Conservation (phyloP, 2,888 invertebrate species). For the Limnephilus auricula region DNA sequence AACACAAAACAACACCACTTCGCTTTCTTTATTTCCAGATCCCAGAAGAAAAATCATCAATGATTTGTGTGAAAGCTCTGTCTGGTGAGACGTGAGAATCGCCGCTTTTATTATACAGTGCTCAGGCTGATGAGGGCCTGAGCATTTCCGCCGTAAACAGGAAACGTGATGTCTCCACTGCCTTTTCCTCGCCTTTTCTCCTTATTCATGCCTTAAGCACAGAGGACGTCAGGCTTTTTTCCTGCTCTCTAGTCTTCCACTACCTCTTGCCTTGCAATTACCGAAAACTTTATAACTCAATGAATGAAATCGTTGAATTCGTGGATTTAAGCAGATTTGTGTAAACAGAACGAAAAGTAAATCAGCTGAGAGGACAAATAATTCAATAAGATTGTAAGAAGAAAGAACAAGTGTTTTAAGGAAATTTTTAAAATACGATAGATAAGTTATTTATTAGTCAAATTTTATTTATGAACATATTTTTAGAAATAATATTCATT, state of each 20-base stretch:
- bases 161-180: constrained; percentile 61
- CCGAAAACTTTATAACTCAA: not conserved
- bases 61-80: constrained; percentile 3
- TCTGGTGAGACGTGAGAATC: constrained; percentile 35
- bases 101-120: constrained; percentile 51
- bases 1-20: not conserved
- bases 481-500: too few species aligned
- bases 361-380: not conserved
- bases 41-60: constrained; percentile 14
- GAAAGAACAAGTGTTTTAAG: not conserved
- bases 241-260: not conserved
- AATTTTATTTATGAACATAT: too few species aligned
- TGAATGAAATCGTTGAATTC: not conserved
- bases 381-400: not conserved
- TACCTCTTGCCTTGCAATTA: constrained; percentile 3
- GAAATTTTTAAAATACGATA: not conserved
- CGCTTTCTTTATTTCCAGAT: not conserved
- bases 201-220: not conserved
- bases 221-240: not conserved
- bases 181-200: constrained; percentile 34
- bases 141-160: constrained; percentile 61
- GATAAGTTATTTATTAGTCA: not conserved
- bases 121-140: constrained; percentile 55
- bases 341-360: not conserved
- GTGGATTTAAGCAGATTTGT: not conserved